Evolutionary conservation across 2,113 vertebrate genomes (phyloP), one percentile per base, ranked within the genome.

Genomic region (Hippocampus comes): DNA sequence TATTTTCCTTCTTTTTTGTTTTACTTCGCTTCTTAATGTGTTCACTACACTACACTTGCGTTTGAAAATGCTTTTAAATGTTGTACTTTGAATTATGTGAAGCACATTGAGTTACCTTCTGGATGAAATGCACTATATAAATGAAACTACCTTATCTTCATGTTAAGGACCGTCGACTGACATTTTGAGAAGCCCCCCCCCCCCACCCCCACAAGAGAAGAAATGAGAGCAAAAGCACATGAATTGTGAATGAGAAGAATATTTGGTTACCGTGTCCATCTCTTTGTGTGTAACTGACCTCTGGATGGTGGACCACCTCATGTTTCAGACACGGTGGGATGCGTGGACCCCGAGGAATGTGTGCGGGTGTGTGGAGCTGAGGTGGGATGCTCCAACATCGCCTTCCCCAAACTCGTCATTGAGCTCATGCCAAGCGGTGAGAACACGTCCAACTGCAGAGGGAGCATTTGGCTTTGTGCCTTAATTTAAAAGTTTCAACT

Each of bases 361-460:
- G 21, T 91, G 17, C 87, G 86, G 2, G 94, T 93, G 78, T 95
- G 96, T 0, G 94, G 93, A 18, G 84, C 93, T 0, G 83, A 95
- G 18, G 93, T 96, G 38, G 96, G 96, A 75, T 99, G 97, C 83
- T 96, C 96, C 90, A 97, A 93, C 91, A 93, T 96, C 0, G 92
- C 96, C 64, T 95, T 93, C 76, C 95, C 95, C 73, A 96, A 95
- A 82, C 89, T 97, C 83, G 94, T 98, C 84, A 91, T 96, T 6
- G 94, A 96, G 63, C 93, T 98, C 64, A 95, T 98, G 95, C 96
- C 95, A 34, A 89, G 89, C 0, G 94, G 96, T 96, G 87, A 94
- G 94, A 53, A 66, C 2, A 3, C 12, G 0, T 0, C 3, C 46
- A 41, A 42, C 17, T 30, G 51, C 15, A 10, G 2, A 21, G 23